These are phyloP conservation scores for Lobophora halterata DNA, from an alignment of 2,888 invertebrate species.

Conservation along the genomic window DNA sequence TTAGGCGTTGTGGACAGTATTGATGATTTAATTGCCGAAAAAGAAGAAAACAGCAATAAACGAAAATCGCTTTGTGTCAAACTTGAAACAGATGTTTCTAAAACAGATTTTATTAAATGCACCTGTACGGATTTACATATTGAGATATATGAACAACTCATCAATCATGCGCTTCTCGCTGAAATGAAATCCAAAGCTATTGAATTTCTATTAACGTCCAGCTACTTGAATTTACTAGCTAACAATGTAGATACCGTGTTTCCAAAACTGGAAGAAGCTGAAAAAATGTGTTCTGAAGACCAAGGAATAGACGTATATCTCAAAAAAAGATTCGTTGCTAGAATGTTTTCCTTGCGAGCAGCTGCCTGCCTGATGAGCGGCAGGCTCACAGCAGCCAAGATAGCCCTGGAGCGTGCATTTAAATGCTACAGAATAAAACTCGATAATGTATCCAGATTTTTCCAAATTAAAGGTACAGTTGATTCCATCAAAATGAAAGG, in stretches of 20 bases:
- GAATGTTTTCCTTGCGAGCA: constrained; percentile 60
- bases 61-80: constrained; percentile 45
- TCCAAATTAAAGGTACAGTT: constrained; percentile 44
- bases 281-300: constrained; percentile 45
- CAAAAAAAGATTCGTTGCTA: constrained; percentile 53
- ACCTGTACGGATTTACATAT: constrained; percentile 64
- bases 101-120: constrained; percentile 58
- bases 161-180: constrained; percentile 64
- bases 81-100: constrained; percentile 59
- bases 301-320: constrained; percentile 38
- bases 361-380: constrained; percentile 49
- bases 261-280: constrained; percentile 56
- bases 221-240: constrained; percentile 53
- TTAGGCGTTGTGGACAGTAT: constrained; percentile 59
- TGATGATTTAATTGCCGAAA: constrained; percentile 39
- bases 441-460: constrained; percentile 48
- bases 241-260: constrained; percentile 50
- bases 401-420: constrained; percentile 52
- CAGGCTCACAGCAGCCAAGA: constrained; percentile 49
- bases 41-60: constrained; percentile 33
- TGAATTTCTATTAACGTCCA: constrained; percentile 55
- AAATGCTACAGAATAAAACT: constrained; percentile 56
- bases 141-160: constrained; percentile 60
- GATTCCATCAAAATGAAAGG: constrained; percentile 41
- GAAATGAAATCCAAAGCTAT: constrained; percentile 60